phyloP scores from a whole-genome alignment of 2,797 vertebrate species.

The Gadopsis marmoratus region DNA sequence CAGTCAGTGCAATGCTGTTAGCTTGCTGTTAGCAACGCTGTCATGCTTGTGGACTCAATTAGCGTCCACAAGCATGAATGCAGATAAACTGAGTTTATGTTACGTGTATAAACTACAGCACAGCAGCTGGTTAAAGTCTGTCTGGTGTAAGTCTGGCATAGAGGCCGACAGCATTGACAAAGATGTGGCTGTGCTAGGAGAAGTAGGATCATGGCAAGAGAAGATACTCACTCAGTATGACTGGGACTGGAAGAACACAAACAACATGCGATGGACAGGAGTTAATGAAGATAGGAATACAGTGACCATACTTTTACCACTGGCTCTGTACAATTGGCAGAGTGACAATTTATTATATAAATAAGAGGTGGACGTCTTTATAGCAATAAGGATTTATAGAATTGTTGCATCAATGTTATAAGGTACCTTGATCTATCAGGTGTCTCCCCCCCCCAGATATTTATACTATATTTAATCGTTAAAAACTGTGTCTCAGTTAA shows the following conservation, averaged over 20 bases:
- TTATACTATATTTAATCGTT: background rate
- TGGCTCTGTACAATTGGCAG: background rate
- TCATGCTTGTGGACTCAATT: slow-evolving; percentile 10
- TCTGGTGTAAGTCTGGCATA: background rate
- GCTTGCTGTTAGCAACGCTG: background rate
- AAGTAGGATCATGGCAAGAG: slow-evolving; percentile 32
- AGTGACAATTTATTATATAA: background rate
- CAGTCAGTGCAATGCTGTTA: slow-evolving; percentile 32
- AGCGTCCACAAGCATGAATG: slow-evolving; percentile 7
- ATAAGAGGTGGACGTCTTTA: background rate
- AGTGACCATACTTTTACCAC: background rate
- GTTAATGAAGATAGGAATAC: slow-evolving; percentile 58
- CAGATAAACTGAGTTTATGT: slow-evolving; percentile 34
- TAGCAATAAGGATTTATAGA: background rate
- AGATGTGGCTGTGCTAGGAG: slow-evolving; percentile 27
- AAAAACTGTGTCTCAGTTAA: background rate
- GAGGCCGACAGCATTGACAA: slow-evolving; percentile 25
- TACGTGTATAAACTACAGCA: slow-evolving; percentile 13
- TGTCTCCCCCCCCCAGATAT: background rate
- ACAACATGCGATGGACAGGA: slow-evolving; percentile 62
- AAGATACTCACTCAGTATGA: slow-evolving; percentile 77
- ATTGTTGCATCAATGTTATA: background rate
- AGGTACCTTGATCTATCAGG: background rate
- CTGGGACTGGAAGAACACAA: slow-evolving; percentile 76
- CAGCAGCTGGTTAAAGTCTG: slow-evolving; percentile 22